A percentile compares a stretch with the other conserved stretches of the same genome.
Evolutionary conservation across 2,888 invertebrate species (phyloP).

Genomic region (Odontomyia ornata): DNA sequence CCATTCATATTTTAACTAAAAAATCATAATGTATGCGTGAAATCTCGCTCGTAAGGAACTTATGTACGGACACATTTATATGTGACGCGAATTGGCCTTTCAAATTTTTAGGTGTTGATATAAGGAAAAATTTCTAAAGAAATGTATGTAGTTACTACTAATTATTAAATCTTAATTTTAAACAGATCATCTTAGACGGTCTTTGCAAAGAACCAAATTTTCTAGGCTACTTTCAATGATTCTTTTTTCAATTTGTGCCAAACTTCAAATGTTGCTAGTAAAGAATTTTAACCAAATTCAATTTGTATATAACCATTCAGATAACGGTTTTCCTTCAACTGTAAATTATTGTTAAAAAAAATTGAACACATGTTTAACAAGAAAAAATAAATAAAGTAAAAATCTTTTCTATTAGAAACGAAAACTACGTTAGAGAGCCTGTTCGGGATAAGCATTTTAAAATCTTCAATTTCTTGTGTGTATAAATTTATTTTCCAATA

Average conservation of each 20-base stretch:
- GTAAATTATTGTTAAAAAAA: not conserved
- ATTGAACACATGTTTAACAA: too few relatives aligned
- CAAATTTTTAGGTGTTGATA: slow-evolving; percentile 27
- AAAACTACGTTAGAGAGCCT: too few relatives aligned
- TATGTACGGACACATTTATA: slow-evolving; percentile 25
- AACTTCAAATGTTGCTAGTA: not conserved
- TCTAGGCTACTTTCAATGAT: not conserved
- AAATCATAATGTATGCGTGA: not conserved
- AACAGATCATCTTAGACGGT: slow-evolving; percentile 2
- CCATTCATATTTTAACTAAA: not conserved
- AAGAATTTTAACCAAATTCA: not conserved
- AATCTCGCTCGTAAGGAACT: slow-evolving; percentile 20
- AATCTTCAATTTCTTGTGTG: too few relatives aligned
- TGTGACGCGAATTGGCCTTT: slow-evolving; percentile 35
- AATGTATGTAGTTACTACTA: not conserved
- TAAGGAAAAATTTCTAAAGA: slow-evolving; percentile 8
- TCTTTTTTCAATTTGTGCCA: slow-evolving; percentile 31
- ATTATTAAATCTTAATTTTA: not conserved
- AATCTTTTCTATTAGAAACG: too few relatives aligned
- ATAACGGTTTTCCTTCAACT: not conserved
- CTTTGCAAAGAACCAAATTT: slow-evolving; percentile 27
- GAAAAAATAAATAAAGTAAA: too few relatives aligned
- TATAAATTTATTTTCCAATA: too few relatives aligned
- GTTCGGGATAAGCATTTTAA: too few relatives aligned
- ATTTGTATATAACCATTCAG: not conserved